A percentile compares a stretch with the other conserved stretches of the same genome.
Conservation (phyloP, 1,140 invertebrate genomes). For the Cryptotermes secundus region DNA sequence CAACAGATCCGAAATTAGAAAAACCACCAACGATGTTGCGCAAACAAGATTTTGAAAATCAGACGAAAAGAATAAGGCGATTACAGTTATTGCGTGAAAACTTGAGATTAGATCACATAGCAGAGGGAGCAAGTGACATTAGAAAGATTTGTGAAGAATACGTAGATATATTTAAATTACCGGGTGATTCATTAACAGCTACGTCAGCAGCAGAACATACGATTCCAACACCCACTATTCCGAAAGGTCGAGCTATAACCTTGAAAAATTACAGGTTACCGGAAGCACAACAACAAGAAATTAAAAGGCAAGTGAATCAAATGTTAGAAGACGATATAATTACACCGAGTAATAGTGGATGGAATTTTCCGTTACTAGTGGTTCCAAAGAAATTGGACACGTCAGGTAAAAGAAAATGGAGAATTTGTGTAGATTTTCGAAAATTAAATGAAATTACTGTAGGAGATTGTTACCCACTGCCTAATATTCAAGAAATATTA, state of each 20-base stretch:
- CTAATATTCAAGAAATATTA: conserved; percentile 42
- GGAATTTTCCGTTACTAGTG: conserved; percentile 26
- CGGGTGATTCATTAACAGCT: conserved; percentile 28
- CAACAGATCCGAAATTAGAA: too few species aligned
- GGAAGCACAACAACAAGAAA: conserved; percentile 24
- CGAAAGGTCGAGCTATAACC: neutral
- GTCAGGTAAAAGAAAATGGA: conserved; percentile 27
- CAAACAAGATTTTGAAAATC: too few species aligned
- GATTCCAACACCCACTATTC: neutral
- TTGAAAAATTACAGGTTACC: conserved; percentile 33
- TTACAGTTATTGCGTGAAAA: neutral
- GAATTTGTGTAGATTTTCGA: conserved; percentile 47
- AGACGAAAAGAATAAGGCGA: too few species aligned
- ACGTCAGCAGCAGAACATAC: conserved; percentile 28
- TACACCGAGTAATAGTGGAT: conserved; percentile 20
- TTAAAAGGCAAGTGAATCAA: conserved; percentile 31
- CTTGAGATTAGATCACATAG: conserved; percentile 31
- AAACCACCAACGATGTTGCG: too few species aligned
- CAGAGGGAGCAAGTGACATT: conserved; percentile 23
- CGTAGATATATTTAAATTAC: conserved; percentile 34
- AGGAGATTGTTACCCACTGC: conserved; percentile 43
- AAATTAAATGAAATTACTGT: conserved; percentile 46
- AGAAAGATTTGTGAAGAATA: conserved; percentile 27
- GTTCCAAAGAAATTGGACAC: conserved; percentile 33
- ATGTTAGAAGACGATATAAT: conserved; percentile 34